Percentiles rank a stretch among this genome's conserved stretches.
Evolutionary conservation across 2,888 invertebrate species (phyloP).

Genomic region (Dexiosoma caninum): DNA sequence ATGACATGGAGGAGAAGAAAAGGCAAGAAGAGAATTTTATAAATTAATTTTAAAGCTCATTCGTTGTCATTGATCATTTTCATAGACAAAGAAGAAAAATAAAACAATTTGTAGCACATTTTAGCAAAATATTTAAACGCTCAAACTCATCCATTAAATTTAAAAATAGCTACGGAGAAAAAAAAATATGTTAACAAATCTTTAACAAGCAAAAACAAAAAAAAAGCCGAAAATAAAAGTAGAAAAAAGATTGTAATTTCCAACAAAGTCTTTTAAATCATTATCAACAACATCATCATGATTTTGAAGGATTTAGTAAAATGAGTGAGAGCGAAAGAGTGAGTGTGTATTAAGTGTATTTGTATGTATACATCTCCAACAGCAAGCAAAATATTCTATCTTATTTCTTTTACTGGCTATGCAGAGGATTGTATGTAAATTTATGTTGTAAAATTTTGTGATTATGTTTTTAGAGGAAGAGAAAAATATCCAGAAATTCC

Average conservation of each 20-base stretch:
- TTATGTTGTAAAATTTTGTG: slow-evolving; percentile 13
- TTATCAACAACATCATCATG: neutral
- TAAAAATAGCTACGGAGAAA: neutral
- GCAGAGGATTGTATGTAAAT: neutral
- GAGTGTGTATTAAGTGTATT: neutral
- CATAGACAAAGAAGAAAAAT: no score
- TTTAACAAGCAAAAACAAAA: neutral
- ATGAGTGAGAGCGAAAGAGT: no score
- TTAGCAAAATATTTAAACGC: neutral
- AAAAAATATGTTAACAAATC: neutral
- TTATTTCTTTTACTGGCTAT: no score
- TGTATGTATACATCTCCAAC: neutral
- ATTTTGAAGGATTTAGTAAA: neutral
- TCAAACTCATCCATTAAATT: neutral
- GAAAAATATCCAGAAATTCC: no score
- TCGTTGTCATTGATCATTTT: no score
- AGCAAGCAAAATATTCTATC: neutral
- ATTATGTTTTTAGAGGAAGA: no score
- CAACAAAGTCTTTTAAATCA: slow-evolving; percentile 7
- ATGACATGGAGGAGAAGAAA: no score
- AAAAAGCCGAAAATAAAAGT: neutral
- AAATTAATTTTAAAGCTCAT: no score
- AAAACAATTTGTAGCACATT: no score
- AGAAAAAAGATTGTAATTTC: slow-evolving; percentile 14
- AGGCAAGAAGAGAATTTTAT: no score